Base-by-base conservation (phyloP, 2,888 invertebrate species). In the Drosophila barbarae region DNA sequence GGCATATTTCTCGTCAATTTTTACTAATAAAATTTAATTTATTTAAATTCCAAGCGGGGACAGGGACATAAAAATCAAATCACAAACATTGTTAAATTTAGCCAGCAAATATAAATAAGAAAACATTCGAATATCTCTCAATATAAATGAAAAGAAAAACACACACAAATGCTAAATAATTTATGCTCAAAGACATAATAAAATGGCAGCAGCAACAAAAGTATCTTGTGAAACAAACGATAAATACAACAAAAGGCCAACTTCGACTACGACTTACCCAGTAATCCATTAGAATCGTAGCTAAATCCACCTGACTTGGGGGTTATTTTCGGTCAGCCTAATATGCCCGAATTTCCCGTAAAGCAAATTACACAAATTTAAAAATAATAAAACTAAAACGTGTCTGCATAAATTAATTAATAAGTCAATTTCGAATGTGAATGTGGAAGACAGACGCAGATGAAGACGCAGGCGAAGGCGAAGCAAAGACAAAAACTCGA, bases 371-470 rank as follows among this genome's bases (percentile, higher is more conserved):
- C 74, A 76, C 73, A 73, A 82, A 86, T 84, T 84, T 85, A 76
- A 74, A 77, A 81, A 87, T 85, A 87, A 87, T 87, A 86, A 86
- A 87, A 85, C 73, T 85, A 81, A 87, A 87, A 87, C 87, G 87
- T 87, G 87, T 87, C 80, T 87, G 88, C 87, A 87, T 87, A 87
- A 87, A 87, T 87, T 87, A 87, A 87, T 87, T 87, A 87, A 87
- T 87, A 87, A 85, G 77, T 80, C 82, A 66, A 66, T 51, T 59
- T 34, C 68, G 46, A 71, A 71, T 63, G 50, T 58, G 69, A 60
- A 60, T 59, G 53, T 47, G 57, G 10, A 47, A 35, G 51, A 44
- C 35, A 36, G 35, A 54, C 42, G 53, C 12, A 41, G 39, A 54
- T 36, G 15, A 41, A 36, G 38, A 51, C 34, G 52, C 30, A 46